These are phyloP conservation scores for Cyanoramphus novaezelandiae DNA, from an alignment of 2,113 vertebrate genomes.

Conservation along the genomic window DNA sequence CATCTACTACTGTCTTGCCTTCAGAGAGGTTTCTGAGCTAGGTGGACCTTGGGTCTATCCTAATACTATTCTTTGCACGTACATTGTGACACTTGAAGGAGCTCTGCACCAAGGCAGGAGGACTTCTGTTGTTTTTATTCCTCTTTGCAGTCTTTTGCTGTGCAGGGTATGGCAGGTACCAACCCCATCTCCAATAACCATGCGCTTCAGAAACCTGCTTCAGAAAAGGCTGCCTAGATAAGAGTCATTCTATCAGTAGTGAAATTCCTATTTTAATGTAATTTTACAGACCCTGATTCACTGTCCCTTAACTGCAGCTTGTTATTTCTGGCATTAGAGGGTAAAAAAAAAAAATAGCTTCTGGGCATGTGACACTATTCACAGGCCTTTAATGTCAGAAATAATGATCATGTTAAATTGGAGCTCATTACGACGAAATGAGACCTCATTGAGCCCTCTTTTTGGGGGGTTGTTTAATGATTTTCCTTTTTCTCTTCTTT, in stretches of 20 bases:
- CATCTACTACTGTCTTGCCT: neutral
- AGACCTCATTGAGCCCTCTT: constrained; percentile 79
- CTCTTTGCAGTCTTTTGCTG: neutral
- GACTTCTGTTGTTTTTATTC: neutral
- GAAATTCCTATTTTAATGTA: constrained; percentile 64
- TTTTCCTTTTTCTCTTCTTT: constrained; percentile 64
- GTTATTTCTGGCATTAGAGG: constrained; percentile 81
- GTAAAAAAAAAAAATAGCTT: constrained; percentile 78
- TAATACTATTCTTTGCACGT: rapidly evolving
- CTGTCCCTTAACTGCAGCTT: constrained; percentile 76
- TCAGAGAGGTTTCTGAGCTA: neutral
- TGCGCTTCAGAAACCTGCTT: neutral
- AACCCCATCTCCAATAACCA: neutral
- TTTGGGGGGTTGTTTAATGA: constrained; percentile 72
- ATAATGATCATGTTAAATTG: constrained; percentile 83
- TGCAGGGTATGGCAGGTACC: neutral
- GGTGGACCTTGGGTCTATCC: neutral
- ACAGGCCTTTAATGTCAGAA: constrained; percentile 82
- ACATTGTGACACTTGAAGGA: neutral
- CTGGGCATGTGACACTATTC: constrained; percentile 81
- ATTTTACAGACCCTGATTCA: constrained; percentile 68
- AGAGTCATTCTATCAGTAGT: constrained; percentile 26
- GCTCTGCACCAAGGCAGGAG: neutral
- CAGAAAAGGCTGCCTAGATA: neutral
- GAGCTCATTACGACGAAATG: constrained; percentile 81